phyloP scores from a whole-genome alignment of 2,888 invertebrate species.

The Apodemia duryi region DNA sequence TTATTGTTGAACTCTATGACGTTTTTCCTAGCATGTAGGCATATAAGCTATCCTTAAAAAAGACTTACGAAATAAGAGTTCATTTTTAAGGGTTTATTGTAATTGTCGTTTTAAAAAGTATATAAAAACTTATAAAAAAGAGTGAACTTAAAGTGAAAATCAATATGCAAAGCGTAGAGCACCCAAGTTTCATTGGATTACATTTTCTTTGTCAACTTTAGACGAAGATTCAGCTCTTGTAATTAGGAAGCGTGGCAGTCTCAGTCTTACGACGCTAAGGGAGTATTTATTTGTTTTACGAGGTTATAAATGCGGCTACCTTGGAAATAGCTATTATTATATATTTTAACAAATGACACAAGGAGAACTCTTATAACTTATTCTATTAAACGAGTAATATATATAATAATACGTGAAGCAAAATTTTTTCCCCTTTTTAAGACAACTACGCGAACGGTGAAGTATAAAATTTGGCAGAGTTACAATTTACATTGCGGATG shows the following conservation, averaged over 20 bases:
- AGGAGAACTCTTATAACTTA: neutral
- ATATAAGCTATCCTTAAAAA: no score
- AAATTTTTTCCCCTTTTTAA: no score
- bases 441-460: no score
- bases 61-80: no score
- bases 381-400: no score
- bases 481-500: no score
- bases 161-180: conserved; percentile 4
- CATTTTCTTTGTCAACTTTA: conserved; percentile 11
- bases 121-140: conserved; percentile 1
- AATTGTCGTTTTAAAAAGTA: neutral
- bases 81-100: no score
- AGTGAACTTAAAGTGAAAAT: conserved; percentile 5
- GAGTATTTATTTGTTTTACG: conserved; percentile 2
- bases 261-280: neutral
- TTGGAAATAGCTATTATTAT: neutral
- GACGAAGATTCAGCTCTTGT: conserved; percentile 9
- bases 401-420: no score
- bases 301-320: conserved; percentile 3
- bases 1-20: no score
- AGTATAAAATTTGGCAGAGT: no score
- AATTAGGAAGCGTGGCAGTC: conserved; percentile 3
- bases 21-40: no score
- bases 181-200: conserved; percentile 12
- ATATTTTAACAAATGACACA: neutral